Evolutionary conservation across 2,113 vertebrate species (phyloP).

Genomic region (Meles meles): DNA sequence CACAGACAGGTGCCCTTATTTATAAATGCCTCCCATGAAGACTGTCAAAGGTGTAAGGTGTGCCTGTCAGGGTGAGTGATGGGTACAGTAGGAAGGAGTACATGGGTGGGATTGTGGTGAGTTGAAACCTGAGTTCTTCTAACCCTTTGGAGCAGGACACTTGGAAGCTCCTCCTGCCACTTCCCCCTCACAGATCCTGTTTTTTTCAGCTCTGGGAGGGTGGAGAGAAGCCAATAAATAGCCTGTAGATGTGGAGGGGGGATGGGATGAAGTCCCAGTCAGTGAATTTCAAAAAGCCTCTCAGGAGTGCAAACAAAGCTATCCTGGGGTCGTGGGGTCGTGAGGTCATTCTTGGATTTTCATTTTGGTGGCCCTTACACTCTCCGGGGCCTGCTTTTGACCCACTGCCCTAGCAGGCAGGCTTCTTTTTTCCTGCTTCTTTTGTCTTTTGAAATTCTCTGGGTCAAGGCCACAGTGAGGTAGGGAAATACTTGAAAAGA

Average conservation of each 20-base stretch:
- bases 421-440: background rate
- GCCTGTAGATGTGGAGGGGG: background rate
- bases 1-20: slow-evolving; percentile 47
- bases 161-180: background rate
- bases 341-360: background rate
- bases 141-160: background rate
- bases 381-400: background rate
- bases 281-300: background rate
- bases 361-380: background rate
- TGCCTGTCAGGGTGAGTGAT: background rate
- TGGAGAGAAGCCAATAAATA: background rate
- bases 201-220: background rate
- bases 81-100: background rate
- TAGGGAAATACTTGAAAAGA: background rate
- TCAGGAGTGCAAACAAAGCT: background rate
- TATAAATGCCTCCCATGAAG: slow-evolving; percentile 44
- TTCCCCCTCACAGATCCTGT: background rate
- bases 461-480: background rate
- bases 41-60: background rate
- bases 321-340: no score
- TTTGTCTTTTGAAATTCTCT: background rate
- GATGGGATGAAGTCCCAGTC: background rate
- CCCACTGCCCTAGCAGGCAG: background rate
- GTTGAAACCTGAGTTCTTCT: slow-evolving; percentile 1
- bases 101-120: background rate